These are phyloP conservation scores for Anneissia japonica DNA, from an alignment of 35 echinoderm and acorn worm species.

Conservation along the genomic window DNA sequence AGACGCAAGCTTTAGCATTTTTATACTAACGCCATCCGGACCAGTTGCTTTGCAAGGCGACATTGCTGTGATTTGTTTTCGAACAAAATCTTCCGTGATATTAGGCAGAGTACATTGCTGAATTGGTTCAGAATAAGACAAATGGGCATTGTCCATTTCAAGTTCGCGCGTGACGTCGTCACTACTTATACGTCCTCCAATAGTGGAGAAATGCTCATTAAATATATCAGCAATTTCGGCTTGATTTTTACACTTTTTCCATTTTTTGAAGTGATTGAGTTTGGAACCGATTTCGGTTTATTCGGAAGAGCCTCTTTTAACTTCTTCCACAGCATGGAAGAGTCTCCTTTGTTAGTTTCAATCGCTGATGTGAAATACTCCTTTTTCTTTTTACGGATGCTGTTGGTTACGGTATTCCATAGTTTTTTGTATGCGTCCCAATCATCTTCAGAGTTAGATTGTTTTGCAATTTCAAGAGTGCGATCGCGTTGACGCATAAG, in stretches of 20 bases:
- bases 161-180: not conserved
- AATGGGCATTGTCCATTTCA: not conserved
- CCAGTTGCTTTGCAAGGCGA: not conserved
- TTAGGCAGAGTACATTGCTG: not conserved
- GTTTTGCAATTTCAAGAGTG: not conserved
- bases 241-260: not conserved
- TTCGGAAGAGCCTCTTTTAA: slow-evolving; percentile 2
- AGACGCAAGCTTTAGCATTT: not conserved
- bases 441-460: not conserved
- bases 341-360: slow-evolving; percentile 18
- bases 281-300: not conserved
- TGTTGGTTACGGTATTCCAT: slow-evolving; percentile 6
- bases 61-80: slow-evolving; percentile 13
- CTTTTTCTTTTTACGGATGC: not conserved
- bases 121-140: no score
- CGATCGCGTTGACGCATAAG: slow-evolving; percentile 7
- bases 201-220: slow-evolving; percentile 21
- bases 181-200: not conserved
- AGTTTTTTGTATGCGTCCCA: slow-evolving; percentile 10
- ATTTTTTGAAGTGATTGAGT: not conserved
- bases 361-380: slow-evolving; percentile 1
- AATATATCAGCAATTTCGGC: slow-evolving; percentile 7
- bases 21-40: not conserved
- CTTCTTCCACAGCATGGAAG: slow-evolving; percentile 6
- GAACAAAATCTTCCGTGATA: slow-evolving; percentile 15